A percentile compares a stretch with the other conserved stretches of the same genome.
Evolutionary conservation across 1,140 invertebrate genomes (phyloP).

Genomic region (Geopemphigus sp.): DNA sequence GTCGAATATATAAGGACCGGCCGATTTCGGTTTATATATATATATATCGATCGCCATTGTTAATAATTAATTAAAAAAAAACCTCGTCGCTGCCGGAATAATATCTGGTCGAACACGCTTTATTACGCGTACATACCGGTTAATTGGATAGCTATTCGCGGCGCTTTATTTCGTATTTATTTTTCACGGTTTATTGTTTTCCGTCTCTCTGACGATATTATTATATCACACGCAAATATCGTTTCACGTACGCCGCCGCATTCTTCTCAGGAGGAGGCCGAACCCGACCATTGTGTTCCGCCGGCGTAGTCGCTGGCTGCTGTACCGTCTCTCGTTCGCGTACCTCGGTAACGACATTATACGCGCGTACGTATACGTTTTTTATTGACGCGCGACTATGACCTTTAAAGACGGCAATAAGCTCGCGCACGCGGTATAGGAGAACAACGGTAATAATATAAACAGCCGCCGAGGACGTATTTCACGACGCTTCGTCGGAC

Average conservation of each 20-base stretch:
- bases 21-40: conserved; percentile 9
- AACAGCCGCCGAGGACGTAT: neutral
- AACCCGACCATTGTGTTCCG: no score
- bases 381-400: no score
- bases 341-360: neutral
- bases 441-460: no score
- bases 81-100: neutral
- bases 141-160: neutral
- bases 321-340: no score
- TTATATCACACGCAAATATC: neutral
- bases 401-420: neutral
- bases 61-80: conserved; percentile 37
- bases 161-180: neutral
- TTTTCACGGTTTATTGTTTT: neutral
- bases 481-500: no score
- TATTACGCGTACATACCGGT: neutral
- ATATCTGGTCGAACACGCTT: neutral
- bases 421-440: neutral
- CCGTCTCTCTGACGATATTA: neutral
- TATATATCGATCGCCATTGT: conserved; percentile 15
- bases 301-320: no score
- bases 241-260: neutral
- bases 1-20: no score
- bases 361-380: no score
- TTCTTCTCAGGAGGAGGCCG: neutral